Evolutionary conservation across 2,113 vertebrate species (phyloP).

Genomic region (Phylloscopus whistleri): DNA sequence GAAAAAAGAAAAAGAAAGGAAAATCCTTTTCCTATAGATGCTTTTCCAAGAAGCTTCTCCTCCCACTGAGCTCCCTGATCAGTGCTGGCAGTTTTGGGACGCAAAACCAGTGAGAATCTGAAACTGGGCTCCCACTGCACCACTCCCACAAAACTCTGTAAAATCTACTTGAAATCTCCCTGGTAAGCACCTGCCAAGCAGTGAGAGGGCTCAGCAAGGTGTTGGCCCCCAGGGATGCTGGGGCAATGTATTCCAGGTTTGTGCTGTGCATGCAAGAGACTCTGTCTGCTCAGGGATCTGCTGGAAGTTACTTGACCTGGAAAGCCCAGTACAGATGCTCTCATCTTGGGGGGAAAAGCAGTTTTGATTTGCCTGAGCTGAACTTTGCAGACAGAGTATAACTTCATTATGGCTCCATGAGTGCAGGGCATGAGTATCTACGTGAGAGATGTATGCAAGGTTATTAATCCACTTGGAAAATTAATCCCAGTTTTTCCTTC

Average conservation of each 20-base stretch:
- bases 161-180: background rate
- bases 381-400: background rate
- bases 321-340: background rate
- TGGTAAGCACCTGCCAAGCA: background rate
- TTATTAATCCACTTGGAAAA: background rate
- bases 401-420: fast-evolving
- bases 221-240: background rate
- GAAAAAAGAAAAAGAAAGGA: fast-evolving
- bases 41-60: background rate
- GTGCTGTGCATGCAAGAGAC: fast-evolving
- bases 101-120: background rate
- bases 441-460: fast-evolving
- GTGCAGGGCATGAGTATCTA: background rate
- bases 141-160: fast-evolving
- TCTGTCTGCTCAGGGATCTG: background rate
- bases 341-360: background rate
- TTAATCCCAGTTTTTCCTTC: background rate
- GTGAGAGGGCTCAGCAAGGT: background rate
- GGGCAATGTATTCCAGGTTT: fast-evolving
- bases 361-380: background rate
- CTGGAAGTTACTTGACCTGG: background rate
- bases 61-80: background rate
- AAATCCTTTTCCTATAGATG: background rate
- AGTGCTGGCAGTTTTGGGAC: background rate
- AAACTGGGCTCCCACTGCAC: background rate